Evolutionary conservation across 2,888 invertebrate genomes (phyloP).

Genomic region (Coelinius sp.): DNA sequence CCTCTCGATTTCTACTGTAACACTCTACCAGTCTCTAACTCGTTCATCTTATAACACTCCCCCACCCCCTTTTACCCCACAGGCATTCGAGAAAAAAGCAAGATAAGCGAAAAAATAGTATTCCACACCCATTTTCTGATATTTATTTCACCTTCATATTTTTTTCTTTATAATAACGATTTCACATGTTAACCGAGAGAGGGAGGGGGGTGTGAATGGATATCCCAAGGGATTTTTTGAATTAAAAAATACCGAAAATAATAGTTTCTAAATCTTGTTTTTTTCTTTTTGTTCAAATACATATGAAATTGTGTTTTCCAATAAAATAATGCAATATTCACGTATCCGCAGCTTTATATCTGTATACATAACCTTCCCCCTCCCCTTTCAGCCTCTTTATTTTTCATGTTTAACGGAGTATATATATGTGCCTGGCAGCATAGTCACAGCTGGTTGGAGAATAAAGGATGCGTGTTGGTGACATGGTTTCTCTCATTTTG

Average conservation of each 20-base stretch:
- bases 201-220: neutral
- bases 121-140: neutral
- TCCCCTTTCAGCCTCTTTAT: neutral
- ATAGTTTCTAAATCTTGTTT: too few species aligned
- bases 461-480: neutral
- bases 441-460: neutral
- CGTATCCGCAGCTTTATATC: too few species aligned
- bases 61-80: constrained; percentile 13
- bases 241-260: too few species aligned
- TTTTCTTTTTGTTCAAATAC: too few species aligned
- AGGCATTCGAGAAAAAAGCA: neutral
- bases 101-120: constrained; percentile 20
- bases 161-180: constrained; percentile 38
- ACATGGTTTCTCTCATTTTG: neutral
- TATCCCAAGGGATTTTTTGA: neutral
- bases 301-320: neutral
- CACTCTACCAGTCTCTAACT: constrained; percentile 5
- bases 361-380: neutral
- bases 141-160: neutral
- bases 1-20: constrained; percentile 33
- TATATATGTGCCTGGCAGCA: neutral
- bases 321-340: neutral
- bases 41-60: constrained; percentile 13
- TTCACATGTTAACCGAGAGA: neutral
- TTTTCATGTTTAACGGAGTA: neutral